phyloP scores from a whole-genome alignment of 2,888 invertebrate species.

The Penaeus monodon region DNA sequence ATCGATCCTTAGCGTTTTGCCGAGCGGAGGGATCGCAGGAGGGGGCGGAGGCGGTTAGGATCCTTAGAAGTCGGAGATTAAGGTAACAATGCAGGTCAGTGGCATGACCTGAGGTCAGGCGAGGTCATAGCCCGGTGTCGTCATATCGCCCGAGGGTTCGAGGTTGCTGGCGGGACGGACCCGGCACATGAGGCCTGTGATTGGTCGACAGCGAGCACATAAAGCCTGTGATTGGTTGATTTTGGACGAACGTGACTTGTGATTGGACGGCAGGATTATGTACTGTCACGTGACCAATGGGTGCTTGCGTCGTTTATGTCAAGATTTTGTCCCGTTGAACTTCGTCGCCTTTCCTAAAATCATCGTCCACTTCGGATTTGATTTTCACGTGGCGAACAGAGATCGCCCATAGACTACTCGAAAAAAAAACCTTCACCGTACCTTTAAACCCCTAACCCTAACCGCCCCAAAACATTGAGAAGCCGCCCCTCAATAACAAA shows the following conservation, averaged over 20 bases:
- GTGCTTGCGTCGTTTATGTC: background rate
- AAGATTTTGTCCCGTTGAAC: background rate
- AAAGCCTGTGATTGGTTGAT: no score
- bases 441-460: no score
- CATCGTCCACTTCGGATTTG: background rate
- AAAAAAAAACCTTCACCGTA: no score
- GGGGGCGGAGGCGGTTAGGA: background rate
- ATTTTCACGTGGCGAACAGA: no score
- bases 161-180: background rate
- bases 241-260: no score
- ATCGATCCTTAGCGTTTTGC: background rate
- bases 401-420: no score
- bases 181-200: conserved; percentile 4
- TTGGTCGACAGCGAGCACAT: background rate
- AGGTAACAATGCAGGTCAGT: conserved; percentile 4
- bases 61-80: background rate
- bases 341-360: background rate
- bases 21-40: background rate
- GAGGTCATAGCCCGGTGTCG: conserved; percentile 5
- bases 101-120: conserved; percentile 30
- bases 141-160: background rate
- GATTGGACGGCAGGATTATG: conserved; percentile 6
- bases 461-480: no score
- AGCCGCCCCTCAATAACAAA: no score
- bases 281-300: conserved; percentile 30